A percentile compares a stretch with the other conserved stretches of the same genome.
Conservation (phyloP, 30 jellyfish, hydroid and myxozoan species). For the Hydractinia echinata region DNA sequence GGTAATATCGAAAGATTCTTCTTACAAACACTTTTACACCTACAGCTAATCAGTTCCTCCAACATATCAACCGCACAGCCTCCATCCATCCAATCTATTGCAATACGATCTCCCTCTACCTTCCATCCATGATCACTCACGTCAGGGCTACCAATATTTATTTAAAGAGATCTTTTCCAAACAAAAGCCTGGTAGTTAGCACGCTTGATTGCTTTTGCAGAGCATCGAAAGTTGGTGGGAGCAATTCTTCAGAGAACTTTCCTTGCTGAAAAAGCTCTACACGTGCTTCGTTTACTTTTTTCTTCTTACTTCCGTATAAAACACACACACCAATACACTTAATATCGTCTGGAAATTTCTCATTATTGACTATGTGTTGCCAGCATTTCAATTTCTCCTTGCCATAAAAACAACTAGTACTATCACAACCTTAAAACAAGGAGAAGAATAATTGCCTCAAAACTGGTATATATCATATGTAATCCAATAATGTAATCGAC, state of each 20-base stretch:
- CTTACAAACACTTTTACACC: too few relatives aligned
- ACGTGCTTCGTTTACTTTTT: background rate
- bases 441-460: too few relatives aligned
- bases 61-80: background rate
- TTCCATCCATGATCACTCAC: slow-evolving; percentile 49
- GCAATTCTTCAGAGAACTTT: too few relatives aligned
- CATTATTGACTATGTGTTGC: background rate
- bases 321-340: background rate
- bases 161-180: slow-evolving; percentile 38
- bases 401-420: slow-evolving; percentile 1
- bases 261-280: slow-evolving; percentile 12
- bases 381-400: background rate
- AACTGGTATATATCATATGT: too few relatives aligned
- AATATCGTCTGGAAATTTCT: background rate
- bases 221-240: too few relatives aligned
- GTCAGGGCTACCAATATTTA: slow-evolving; percentile 31
- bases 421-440: slow-evolving; percentile 4
- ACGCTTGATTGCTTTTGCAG: too few relatives aligned
- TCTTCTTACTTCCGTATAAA: slow-evolving; percentile 1
- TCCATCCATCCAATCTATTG: slow-evolving; percentile 44
- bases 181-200: slow-evolving; percentile 48
- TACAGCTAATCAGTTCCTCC: too few relatives aligned
- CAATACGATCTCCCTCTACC: slow-evolving; percentile 22
- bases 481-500: background rate
- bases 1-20: too few relatives aligned